Evolutionary conservation across 2,113 vertebrate genomes (phyloP).

Genomic region (Nesoenas mayeri): DNA sequence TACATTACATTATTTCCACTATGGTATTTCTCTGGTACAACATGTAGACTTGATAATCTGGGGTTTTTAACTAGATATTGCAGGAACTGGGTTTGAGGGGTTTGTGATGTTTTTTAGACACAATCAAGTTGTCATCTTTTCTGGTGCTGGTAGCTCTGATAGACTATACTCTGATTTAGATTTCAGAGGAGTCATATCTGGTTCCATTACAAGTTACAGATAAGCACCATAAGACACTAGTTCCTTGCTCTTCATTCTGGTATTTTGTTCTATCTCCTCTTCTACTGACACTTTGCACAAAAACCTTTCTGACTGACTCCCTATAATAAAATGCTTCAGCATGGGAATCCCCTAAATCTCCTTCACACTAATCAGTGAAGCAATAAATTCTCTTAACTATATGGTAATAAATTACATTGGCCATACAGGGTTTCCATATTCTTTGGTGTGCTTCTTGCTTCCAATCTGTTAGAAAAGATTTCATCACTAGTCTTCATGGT

Average conservation of each 20-base stretch:
- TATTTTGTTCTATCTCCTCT: background rate
- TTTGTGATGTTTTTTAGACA: background rate
- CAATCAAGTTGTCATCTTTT: background rate
- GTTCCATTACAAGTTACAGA: background rate
- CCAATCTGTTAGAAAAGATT: background rate
- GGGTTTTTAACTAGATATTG: background rate
- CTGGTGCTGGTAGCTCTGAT: background rate
- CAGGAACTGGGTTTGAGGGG: rapidly evolving
- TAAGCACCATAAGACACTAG: background rate
- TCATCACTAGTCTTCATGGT: background rate
- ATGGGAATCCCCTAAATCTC: background rate
- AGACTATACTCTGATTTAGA: background rate
- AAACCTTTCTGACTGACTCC: background rate
- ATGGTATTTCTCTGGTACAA: background rate
- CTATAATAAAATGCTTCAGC: background rate
- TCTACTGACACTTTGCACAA: background rate
- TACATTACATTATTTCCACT: no score
- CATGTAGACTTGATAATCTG: background rate
- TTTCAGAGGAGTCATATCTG: background rate
- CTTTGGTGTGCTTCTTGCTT: background rate
- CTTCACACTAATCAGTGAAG: background rate
- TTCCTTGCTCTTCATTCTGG: background rate
- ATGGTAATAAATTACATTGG: background rate
- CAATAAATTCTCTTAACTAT: background rate
- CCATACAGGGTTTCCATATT: background rate